Evolutionary conservation across 2,113 vertebrate genomes (phyloP).

Genomic region (Heterotis niloticus): DNA sequence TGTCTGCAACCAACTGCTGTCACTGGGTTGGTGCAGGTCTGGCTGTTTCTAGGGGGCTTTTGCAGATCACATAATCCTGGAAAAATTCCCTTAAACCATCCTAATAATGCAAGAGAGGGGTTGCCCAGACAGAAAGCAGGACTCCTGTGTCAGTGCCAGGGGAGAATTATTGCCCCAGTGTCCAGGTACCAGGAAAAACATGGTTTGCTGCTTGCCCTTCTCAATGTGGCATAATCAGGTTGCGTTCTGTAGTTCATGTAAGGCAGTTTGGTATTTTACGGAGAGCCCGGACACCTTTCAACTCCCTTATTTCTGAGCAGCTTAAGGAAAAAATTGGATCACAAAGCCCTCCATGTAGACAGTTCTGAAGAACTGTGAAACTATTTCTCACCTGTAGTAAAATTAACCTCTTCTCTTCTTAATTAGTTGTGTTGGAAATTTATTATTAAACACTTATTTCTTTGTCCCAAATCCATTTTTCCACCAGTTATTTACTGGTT

Average conservation of each 20-base stretch:
- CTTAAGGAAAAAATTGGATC: constrained; percentile 41
- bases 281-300: constrained; percentile 74
- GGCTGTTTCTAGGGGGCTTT: no score
- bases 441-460: constrained; percentile 66
- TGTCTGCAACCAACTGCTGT: no score
- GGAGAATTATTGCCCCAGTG: background rate
- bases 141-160: no score
- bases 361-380: constrained; percentile 81
- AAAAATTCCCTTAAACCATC: no score
- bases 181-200: background rate
- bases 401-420: constrained; percentile 69
- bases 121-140: no score
- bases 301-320: constrained; percentile 67
- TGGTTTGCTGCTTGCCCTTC: constrained; percentile 29
- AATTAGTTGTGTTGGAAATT: constrained; percentile 64
- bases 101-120: no score
- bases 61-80: no score
- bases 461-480: constrained; percentile 60
- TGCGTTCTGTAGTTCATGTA: constrained; percentile 60
- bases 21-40: no score
- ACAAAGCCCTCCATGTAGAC: constrained; percentile 73
- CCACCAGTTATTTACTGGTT: constrained; percentile 59
- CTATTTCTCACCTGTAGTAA: constrained; percentile 82
- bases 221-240: constrained; percentile 55
- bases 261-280: constrained; percentile 78